Evolutionary conservation across 1,140 invertebrate species (phyloP).

Genomic region (Polyergus mexicanus): DNA sequence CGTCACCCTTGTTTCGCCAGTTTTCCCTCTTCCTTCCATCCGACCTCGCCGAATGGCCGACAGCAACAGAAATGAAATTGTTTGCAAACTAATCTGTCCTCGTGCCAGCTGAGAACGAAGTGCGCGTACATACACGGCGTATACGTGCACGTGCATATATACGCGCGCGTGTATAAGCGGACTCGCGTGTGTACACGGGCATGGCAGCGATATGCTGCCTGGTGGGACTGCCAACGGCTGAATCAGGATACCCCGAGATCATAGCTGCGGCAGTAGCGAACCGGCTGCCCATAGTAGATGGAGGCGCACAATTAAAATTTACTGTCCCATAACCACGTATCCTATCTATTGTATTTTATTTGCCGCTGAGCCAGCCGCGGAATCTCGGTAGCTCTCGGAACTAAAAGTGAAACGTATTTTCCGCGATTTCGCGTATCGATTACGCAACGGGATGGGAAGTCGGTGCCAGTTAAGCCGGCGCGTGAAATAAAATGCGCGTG

Average conservation of each 20-base stretch:
- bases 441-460: constrained; percentile 11
- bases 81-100: constrained; percentile 74
- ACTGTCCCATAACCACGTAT: constrained; percentile 75
- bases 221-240: constrained; percentile 65
- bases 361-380: constrained; percentile 8
- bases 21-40: constrained; percentile 53
- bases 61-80: constrained; percentile 73
- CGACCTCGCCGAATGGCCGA: constrained; percentile 48
- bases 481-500: constrained; percentile 20
- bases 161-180: not conserved
- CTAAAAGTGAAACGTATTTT: constrained; percentile 55
- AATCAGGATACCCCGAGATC: constrained; percentile 69
- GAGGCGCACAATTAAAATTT: constrained; percentile 78
- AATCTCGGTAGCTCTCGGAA: constrained; percentile 23
- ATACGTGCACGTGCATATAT: not conserved
- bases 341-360: constrained; percentile 67
- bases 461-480: not conserved
- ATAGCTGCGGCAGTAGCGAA: constrained; percentile 61
- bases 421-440: constrained; percentile 54
- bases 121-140: not conserved
- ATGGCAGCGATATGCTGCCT: constrained; percentile 50
- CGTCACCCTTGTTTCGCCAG: constrained; percentile 34
- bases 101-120: constrained; percentile 66
- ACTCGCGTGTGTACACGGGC: constrained; percentile 5
- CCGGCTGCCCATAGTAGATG: constrained; percentile 49